These are phyloP conservation scores for Polydrusus tereticollis DNA, from an alignment of 2,888 invertebrate species.

Conservation along the genomic window DNA sequence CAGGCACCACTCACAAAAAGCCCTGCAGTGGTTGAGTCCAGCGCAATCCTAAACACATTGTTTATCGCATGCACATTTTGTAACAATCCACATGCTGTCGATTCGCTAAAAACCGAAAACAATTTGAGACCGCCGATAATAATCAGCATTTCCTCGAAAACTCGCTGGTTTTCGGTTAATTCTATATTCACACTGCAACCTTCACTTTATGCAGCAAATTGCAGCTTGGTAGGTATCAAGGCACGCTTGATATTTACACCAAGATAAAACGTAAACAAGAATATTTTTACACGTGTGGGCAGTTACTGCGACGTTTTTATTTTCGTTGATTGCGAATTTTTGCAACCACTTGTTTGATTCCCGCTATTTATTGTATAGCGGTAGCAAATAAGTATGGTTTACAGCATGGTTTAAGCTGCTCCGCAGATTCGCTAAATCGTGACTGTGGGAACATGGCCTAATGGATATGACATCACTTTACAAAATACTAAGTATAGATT, in stretches of 20 bases:
- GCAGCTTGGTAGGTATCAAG: neutral
- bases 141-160: neutral
- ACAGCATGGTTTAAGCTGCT: no score
- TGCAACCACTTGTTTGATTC: neutral
- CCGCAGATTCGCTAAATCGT: no score
- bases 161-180: neutral
- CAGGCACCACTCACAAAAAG: no score
- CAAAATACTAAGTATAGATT: no score
- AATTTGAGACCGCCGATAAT: neutral
- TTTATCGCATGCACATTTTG: no score
- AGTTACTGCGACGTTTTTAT: conserved; percentile 8
- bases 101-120: neutral
- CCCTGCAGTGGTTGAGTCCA: no score
- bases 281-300: conserved; percentile 4
- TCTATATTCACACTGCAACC: neutral
- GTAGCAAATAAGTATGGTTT: no score
- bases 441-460: no score
- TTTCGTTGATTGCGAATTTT: conserved; percentile 6
- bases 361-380: neutral
- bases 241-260: neutral
- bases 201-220: neutral
- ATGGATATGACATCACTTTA: no score
- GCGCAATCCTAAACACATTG: no score
- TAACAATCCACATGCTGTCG: no score
- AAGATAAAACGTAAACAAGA: neutral